Base-by-base conservation (phyloP, 2,888 invertebrate genomes). In the Coelogynopora nodosa region DNA sequence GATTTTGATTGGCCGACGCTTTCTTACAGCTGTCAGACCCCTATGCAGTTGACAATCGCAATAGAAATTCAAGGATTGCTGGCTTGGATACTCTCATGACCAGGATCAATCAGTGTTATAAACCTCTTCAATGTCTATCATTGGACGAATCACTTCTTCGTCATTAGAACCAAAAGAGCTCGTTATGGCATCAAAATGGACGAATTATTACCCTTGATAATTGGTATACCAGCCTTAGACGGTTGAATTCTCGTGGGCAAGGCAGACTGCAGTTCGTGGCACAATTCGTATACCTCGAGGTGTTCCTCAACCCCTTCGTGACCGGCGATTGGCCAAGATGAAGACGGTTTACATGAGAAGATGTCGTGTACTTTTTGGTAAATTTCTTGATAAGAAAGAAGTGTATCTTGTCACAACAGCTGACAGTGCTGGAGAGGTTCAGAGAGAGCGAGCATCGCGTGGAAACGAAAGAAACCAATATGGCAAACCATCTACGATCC, bases 131-230 rank as follows among this genome's bases (percentile, higher is more conserved):
- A 18, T 10, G 28, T 10, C 30, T 82, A 18, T 82, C 82, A 31
- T 26, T 82, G 23, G 82, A 82, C 30, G 82, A 82, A 82, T 31
- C 82, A 2, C 30, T 82, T 5, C 23, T 31, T 2, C 30, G 27
- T 2, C 82, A 82, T 26, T 27, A 31, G 26, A 18, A 82, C 27
- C 10, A 82, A 82, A 26, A 2, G 27, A 26, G 2, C 82, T 27
- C 30, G 82, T 30, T 31, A 27, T 29, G 82, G 82, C 18, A 82
- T 82, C 82, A 82, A 82, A 82, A 82, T 82, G 10, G 27, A 27
- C 27, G 13, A 27, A 2, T 30, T 80, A n/a, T 80, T 28, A 82
- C 82, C 30, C 2, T 82, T 2, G 82, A 82, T 26, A 82, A 82
- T 82, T 82, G 82, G 29, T 82, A 82, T 30, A 82, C 27, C 82